phyloP scores from a whole-genome alignment of 2,888 invertebrate species.

The Eilema griseolum region DNA sequence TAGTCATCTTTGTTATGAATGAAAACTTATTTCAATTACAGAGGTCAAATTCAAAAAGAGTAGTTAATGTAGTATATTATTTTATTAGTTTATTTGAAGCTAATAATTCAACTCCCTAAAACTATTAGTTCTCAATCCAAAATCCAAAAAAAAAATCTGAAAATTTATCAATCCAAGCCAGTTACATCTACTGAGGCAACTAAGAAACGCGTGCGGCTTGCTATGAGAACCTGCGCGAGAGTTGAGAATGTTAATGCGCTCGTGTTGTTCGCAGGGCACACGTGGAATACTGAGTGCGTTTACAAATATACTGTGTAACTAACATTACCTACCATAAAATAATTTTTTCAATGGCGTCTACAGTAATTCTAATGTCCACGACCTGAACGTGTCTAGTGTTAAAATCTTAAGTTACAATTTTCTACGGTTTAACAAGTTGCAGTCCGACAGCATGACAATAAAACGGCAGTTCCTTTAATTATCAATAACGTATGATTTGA shows the following conservation, averaged over 20 bases:
- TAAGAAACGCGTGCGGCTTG: slow-evolving; percentile 64
- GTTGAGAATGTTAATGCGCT: slow-evolving; percentile 81
- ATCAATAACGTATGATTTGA: not conserved
- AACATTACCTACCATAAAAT: slow-evolving; percentile 51
- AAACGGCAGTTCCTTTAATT: not conserved
- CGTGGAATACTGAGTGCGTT: slow-evolving; percentile 77
- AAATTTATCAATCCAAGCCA: slow-evolving; percentile 31
- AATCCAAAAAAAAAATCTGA: slow-evolving; percentile 25
- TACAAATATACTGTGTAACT: slow-evolving; percentile 64
- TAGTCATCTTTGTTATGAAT: too few species aligned
- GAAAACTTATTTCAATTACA: too few species aligned
- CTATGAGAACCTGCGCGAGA: slow-evolving; percentile 81
- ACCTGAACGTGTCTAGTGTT: slow-evolving; percentile 31
- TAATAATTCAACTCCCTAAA: not conserved
- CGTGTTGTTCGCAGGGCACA: slow-evolving; percentile 76
- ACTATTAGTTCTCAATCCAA: not conserved
- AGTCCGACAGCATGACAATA: slow-evolving; percentile 4
- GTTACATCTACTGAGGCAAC: slow-evolving; percentile 53
- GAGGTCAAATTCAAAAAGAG: too few species aligned
- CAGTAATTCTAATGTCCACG: slow-evolving; percentile 31
- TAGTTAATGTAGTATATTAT: not conserved
- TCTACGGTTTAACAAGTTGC: slow-evolving; percentile 11
- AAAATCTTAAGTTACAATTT: slow-evolving; percentile 18
- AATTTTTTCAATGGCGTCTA: slow-evolving; percentile 38
- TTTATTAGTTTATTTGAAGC: not conserved